Evolutionary conservation across 2,888 invertebrate species (phyloP).

Genomic region (Archaeoteleia sp.): DNA sequence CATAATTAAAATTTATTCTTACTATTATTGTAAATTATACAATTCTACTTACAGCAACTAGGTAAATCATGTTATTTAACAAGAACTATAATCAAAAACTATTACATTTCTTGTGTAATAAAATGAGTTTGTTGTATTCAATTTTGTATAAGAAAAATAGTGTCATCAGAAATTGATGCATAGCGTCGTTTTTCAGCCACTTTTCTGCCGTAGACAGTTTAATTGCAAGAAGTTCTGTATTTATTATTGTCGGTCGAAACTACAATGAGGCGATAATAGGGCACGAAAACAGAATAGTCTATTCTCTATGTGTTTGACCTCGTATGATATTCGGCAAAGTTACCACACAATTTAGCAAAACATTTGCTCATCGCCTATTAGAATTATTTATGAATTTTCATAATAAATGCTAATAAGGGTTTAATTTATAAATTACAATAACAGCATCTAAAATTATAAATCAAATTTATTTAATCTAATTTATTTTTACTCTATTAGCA

Average conservation of each 20-base stretch:
- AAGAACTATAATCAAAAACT: too few species aligned
- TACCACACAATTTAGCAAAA: not conserved
- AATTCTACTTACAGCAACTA: too few species aligned
- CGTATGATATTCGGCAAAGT: slow-evolving; percentile 10
- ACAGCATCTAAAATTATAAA: too few species aligned
- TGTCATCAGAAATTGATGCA: slow-evolving; percentile 1
- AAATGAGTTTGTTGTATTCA: not conserved
- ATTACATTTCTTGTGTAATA: slow-evolving; percentile 1
- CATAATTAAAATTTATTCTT: too few species aligned
- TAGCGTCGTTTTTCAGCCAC: slow-evolving; percentile 6
- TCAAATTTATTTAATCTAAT: too few species aligned
- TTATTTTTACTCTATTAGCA: too few species aligned
- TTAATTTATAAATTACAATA: too few species aligned
- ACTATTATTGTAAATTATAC: too few species aligned
- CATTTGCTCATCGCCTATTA: too few species aligned
- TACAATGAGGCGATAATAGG: slow-evolving; percentile 1
- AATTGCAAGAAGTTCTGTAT: slow-evolving; percentile 26
- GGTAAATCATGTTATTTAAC: too few species aligned
- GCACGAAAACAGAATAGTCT: slow-evolving; percentile 1
- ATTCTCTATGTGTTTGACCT: slow-evolving; percentile 9
- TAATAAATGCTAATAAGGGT: too few species aligned
- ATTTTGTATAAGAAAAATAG: not conserved
- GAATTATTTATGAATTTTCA: too few species aligned
- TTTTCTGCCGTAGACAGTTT: slow-evolving; percentile 14
- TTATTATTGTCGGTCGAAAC: slow-evolving; percentile 16